Percentiles rank a stretch among this genome's conserved stretches.
phyloP scores from a whole-genome alignment of 2,113 vertebrate genomes.

The Phoenicopterus ruber region DNA sequence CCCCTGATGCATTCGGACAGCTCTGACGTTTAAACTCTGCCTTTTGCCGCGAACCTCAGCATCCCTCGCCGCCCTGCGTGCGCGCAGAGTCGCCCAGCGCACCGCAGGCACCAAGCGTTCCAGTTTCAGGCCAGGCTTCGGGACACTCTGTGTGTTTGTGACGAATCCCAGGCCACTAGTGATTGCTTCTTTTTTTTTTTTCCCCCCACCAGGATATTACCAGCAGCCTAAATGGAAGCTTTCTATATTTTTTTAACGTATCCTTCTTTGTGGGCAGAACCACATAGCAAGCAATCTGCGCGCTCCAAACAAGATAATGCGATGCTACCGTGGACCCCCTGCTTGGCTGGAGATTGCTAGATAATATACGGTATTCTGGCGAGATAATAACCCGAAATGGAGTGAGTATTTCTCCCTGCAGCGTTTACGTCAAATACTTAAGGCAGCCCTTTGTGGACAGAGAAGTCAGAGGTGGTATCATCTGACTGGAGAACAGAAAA shows the following conservation, averaged over 20 bases:
- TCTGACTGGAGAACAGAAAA: not conserved
- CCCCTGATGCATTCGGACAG: not conserved
- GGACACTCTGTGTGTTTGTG: not conserved
- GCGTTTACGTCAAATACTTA: not conserved
- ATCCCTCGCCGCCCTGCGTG: accelerated
- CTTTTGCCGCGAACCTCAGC: not conserved
- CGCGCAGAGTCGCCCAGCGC: not conserved
- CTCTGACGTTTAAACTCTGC: not conserved
- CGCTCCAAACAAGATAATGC: conserved; percentile 18
- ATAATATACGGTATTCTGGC: conserved; percentile 19
- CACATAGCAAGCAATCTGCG: not conserved
- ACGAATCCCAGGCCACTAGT: not conserved
- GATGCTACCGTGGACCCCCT: not conserved
- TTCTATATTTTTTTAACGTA: not conserved
- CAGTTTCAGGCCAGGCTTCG: not conserved
- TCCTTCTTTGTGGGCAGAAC: not conserved
- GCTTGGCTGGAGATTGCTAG: conserved; percentile 23
- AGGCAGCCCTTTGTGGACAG: conserved; percentile 8
- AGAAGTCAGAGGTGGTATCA: not conserved
- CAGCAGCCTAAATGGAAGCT: not conserved
- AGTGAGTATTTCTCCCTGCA: not conserved
- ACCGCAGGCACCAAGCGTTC: not conserved
- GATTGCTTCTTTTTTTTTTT: not conserved
- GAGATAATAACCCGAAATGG: conserved; percentile 21
- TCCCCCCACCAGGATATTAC: not conserved